Evolutionary conservation across 2,888 invertebrate genomes (phyloP).

Genomic region (Lochmaea crataegi): DNA sequence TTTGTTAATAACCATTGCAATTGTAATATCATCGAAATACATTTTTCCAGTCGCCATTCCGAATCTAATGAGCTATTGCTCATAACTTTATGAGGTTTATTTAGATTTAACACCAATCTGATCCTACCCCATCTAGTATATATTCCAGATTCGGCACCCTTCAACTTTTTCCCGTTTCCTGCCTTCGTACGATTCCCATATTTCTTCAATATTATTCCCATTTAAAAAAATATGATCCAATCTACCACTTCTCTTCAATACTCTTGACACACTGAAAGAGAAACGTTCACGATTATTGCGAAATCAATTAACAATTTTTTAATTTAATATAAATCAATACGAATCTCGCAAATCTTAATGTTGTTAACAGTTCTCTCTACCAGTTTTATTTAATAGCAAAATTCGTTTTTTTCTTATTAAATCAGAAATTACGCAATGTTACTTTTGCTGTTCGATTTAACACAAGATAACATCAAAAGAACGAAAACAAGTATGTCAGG

Average conservation of each 20-base stretch:
- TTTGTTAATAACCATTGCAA: too few relatives aligned
- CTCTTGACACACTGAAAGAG: constrained; percentile 6
- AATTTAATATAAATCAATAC: constrained; percentile 9
- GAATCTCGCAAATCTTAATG: constrained; percentile 11
- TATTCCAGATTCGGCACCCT: too few relatives aligned
- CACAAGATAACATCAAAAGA: constrained; percentile 24
- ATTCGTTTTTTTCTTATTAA: constrained; percentile 6
- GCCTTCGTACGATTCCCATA: too few relatives aligned
- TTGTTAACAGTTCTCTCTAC: constrained; percentile 14
- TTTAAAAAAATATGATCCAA: too few relatives aligned
- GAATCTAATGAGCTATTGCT: too few relatives aligned
- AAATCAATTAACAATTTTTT: constrained; percentile 6
- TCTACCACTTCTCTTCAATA: not conserved
- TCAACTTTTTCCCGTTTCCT: too few relatives aligned
- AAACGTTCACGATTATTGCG: not conserved
- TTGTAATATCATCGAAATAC: too few relatives aligned
- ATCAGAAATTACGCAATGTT: constrained; percentile 22
- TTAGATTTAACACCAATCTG: too few relatives aligned
- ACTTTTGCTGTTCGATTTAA: constrained; percentile 8
- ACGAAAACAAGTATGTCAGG: constrained; percentile 22
- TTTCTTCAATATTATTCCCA: too few relatives aligned
- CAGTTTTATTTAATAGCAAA: constrained; percentile 5
- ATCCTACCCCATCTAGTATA: too few relatives aligned
- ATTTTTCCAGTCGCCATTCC: too few relatives aligned
- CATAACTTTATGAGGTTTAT: too few relatives aligned